phyloP scores from a whole-genome alignment of 2,113 vertebrate species.

The Rattus rattus region DNA sequence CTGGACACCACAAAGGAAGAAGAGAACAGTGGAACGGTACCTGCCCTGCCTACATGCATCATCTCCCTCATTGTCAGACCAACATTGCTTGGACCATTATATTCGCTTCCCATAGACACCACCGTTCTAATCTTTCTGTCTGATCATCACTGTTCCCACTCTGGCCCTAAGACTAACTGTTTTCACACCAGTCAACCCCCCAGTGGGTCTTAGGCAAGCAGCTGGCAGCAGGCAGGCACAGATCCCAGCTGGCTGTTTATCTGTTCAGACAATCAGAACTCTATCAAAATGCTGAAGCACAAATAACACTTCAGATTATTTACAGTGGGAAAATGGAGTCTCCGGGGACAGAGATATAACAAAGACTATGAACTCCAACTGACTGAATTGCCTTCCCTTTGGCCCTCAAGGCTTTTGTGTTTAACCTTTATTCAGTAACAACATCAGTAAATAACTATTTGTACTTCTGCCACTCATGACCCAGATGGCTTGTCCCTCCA shows the following conservation, averaged over 20 bases:
- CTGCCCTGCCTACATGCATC: background rate
- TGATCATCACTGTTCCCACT: fast-evolving
- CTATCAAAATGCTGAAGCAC: conserved; percentile 54
- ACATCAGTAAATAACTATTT: background rate
- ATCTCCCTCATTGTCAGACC: background rate
- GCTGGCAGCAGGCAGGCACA: conserved; percentile 53
- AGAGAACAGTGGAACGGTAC: no score
- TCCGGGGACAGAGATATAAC: conserved; percentile 44
- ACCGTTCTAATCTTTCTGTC: background rate
- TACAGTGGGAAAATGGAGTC: conserved; percentile 11
- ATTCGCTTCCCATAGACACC: background rate
- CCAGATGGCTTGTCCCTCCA: background rate
- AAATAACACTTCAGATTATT: conserved; percentile 24
- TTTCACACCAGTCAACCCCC: background rate
- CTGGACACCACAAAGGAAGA: no score
- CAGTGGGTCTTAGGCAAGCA: background rate
- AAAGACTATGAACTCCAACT: conserved; percentile 62
- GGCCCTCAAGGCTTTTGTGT: conserved; percentile 62
- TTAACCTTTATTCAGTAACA: conserved; percentile 57
- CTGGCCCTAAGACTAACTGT: background rate
- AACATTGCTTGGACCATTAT: background rate
- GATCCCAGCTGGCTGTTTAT: conserved; percentile 70
- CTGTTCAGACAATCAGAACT: conserved; percentile 75
- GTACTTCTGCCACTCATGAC: background rate
- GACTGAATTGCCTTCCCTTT: conserved; percentile 58